phyloP scores from a whole-genome alignment of 2,113 vertebrate genomes.

The Otus sunia region DNA sequence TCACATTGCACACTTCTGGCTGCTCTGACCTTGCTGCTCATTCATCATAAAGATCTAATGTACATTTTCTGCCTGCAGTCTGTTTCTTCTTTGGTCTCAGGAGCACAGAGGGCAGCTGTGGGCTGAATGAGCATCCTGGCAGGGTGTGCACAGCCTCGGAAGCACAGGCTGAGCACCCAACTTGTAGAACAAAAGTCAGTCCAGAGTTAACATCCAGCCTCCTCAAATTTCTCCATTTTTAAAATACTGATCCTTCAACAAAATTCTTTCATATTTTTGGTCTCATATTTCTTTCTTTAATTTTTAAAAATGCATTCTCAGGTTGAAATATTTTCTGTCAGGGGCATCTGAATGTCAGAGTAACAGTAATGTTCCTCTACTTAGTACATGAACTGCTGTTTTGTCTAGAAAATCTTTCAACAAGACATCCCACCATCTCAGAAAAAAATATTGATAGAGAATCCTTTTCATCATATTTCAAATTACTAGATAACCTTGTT shows the following conservation, averaged over 20 bases:
- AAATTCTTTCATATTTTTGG: background rate
- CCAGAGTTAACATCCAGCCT: background rate
- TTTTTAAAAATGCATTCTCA: background rate
- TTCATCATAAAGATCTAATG: background rate
- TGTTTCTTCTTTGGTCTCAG: accelerated
- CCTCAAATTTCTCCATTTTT: accelerated
- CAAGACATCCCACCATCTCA: background rate
- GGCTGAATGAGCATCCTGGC: background rate
- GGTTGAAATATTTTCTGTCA: background rate
- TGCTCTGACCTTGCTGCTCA: background rate
- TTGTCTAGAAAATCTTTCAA: background rate
- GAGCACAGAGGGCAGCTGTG: background rate
- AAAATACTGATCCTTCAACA: background rate
- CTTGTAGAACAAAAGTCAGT: background rate
- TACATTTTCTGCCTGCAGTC: background rate
- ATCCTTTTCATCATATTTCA: background rate
- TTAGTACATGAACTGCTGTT: background rate
- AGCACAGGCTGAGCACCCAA: background rate
- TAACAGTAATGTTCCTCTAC: background rate
- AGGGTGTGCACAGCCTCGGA: background rate
- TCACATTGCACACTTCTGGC: accelerated
- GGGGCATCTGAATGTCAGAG: background rate
- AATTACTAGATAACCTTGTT: background rate
- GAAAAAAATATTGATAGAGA: background rate
- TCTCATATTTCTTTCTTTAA: background rate